phyloP scores from a whole-genome alignment of 2,888 invertebrate genomes.

The Chirona hameri region DNA sequence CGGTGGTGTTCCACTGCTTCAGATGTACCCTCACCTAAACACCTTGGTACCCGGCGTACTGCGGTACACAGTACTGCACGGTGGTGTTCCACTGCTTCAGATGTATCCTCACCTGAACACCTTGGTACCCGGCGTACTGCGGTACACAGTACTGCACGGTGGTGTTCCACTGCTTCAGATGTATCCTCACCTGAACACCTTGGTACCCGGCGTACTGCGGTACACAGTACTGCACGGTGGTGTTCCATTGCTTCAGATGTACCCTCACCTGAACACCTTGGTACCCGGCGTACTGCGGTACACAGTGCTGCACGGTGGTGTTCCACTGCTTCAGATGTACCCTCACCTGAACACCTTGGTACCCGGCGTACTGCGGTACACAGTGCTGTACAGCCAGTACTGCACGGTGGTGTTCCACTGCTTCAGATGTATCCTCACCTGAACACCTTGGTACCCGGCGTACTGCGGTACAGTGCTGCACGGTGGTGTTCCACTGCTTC shows the following conservation, averaged over 20 bases:
- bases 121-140: background rate
- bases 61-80: background rate
- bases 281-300: background rate
- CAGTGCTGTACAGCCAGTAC: no score
- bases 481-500: no score
- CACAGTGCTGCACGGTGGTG: no score
- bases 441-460: background rate
- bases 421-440: background rate
- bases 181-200: background rate
- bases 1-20: no score
- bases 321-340: no score
- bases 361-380: no score
- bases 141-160: no score
- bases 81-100: background rate
- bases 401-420: no score
- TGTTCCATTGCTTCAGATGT: no score
- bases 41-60: background rate
- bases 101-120: background rate
- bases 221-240: no score
- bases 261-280: slow-evolving; percentile 5
- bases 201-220: background rate
- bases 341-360: no score
- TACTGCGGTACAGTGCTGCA: background rate
- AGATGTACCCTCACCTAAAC: background rate
- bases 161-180: background rate